Percentiles rank a stretch among this genome's conserved stretches.
These are phyloP conservation scores for Chelidonichthys spinosus DNA, from an alignment of 2,797 vertebrate species.

Conservation along the genomic window DNA sequence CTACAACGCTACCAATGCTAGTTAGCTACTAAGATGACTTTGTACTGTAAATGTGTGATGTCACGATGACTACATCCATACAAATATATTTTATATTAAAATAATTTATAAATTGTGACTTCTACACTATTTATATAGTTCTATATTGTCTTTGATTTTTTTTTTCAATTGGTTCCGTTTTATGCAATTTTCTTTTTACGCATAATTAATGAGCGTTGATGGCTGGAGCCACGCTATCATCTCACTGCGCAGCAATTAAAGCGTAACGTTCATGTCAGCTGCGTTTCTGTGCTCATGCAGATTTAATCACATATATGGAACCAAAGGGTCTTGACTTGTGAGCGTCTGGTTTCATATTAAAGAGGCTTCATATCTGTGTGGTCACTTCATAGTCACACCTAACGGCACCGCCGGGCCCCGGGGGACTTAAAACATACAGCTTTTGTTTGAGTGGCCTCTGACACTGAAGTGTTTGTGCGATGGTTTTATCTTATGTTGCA, in stretches of 20 bases:
- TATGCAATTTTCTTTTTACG: background rate
- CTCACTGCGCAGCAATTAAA: background rate
- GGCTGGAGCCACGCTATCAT: background rate
- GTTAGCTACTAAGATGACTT: too few relatives aligned
- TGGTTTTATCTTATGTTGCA: slow-evolving; percentile 46
- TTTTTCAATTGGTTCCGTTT: too few relatives aligned
- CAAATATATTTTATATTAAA: background rate
- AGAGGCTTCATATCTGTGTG: slow-evolving; percentile 14
- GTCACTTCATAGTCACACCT: slow-evolving; percentile 7
- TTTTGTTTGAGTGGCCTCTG: slow-evolving; percentile 65
- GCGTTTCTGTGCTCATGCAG: background rate
- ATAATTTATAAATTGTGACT: background rate
- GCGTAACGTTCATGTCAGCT: background rate
- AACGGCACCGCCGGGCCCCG: slow-evolving; percentile 6
- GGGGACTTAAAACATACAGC: slow-evolving; percentile 62
- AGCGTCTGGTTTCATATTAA: background rate
- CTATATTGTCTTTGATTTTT: too few relatives aligned
- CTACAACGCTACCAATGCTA: too few relatives aligned
- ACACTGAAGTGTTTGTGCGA: slow-evolving; percentile 52
- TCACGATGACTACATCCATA: background rate
- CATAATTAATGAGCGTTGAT: background rate
- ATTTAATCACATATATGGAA: fast-evolving
- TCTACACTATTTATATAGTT: background rate
- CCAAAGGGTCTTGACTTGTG: background rate
- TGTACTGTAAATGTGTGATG: too few relatives aligned